Base-by-base conservation (phyloP, 2,888 invertebrate genomes). In the Eilema depressum region DNA sequence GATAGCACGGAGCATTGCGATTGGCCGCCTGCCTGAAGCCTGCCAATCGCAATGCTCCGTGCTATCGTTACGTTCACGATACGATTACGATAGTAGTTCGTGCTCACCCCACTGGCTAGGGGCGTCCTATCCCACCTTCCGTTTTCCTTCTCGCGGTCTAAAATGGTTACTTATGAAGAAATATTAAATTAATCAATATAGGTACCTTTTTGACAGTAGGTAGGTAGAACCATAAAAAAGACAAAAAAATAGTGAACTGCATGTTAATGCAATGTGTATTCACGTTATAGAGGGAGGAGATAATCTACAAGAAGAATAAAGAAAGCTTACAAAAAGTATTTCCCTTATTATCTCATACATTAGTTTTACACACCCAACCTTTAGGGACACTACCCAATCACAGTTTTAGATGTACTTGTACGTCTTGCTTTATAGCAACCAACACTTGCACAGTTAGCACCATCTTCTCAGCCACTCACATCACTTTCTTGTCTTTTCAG, bases 401-500 rank as follows among this genome's bases (percentile, higher is more conserved):
- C 75, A 71, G 73, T 81, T 74, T 81, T 76, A 74, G 73, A 64
- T 68, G 59, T 53, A 41, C n/a, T 56, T 70, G 71, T 75, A 76
- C 73, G 68, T 79, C 68, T 81, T 73, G 80, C 77, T 84, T 83
- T 30, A 77, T 78, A 75, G 74, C 75, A 77, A 81, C 68, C 69
- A 80, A 81, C 81, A 83, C 81, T 78, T 82, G 92, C 93, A 93
- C 92, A 83, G 73, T 78, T 75, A 85, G 91, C 94, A 93, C 91
- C 81, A 83, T 87, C 88, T 87, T 86, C 83, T 88, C 85, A 77
- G 86, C 89, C 88, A 93, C 93, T 95, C 87, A 95, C 94, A 86
- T 90, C 91, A 91, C 89, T 95, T 93, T 95, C 94, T 96, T 95
- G 86, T 95, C 92, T 96, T 96, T 96, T 96, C 96, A 96, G 96